These are phyloP conservation scores for Maniola hyperantus DNA, from an alignment of 2,888 invertebrate species.

Conservation along the genomic window DNA sequence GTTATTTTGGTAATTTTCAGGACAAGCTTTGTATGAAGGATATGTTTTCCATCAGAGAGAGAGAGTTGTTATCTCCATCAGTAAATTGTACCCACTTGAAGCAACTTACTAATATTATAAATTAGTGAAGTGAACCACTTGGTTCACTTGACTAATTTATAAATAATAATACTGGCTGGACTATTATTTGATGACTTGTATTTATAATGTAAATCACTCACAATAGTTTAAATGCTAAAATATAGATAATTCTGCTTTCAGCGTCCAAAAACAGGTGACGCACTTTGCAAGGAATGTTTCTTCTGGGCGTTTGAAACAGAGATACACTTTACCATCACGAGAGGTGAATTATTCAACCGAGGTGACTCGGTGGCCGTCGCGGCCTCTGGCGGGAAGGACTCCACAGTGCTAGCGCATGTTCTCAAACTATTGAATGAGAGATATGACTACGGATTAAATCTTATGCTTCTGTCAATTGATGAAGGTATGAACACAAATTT, in stretches of 20 bases:
- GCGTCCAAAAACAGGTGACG: conserved; percentile 95
- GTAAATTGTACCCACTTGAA: too few relatives aligned
- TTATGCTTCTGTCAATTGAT: conserved; percentile 97
- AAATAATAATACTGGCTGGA: too few relatives aligned
- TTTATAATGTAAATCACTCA: too few relatives aligned
- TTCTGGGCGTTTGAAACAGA: conserved; percentile 97
- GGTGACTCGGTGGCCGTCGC: conserved; percentile 96
- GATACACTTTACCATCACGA: conserved; percentile 94
- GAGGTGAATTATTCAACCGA: conserved; percentile 90
- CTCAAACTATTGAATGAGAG: conserved; percentile 95
- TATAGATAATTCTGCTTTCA: conserved; percentile 66
- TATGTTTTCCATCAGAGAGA: too few relatives aligned
- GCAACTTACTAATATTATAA: too few relatives aligned
- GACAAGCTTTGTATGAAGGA: too few relatives aligned
- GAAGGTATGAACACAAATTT: conserved; percentile 86
- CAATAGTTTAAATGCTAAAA: too few relatives aligned
- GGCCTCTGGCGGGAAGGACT: conserved; percentile 97
- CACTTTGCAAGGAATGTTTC: conserved; percentile 97
- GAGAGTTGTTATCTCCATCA: too few relatives aligned
- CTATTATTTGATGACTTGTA: too few relatives aligned
- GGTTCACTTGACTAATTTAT: too few relatives aligned
- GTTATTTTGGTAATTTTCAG: too few relatives aligned
- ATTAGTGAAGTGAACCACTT: too few relatives aligned
- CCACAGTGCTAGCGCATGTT: conserved; percentile 97
- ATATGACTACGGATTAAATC: conserved; percentile 93